Evolutionary conservation across 2,113 vertebrate species (phyloP).

Genomic region (Chauna torquata): DNA sequence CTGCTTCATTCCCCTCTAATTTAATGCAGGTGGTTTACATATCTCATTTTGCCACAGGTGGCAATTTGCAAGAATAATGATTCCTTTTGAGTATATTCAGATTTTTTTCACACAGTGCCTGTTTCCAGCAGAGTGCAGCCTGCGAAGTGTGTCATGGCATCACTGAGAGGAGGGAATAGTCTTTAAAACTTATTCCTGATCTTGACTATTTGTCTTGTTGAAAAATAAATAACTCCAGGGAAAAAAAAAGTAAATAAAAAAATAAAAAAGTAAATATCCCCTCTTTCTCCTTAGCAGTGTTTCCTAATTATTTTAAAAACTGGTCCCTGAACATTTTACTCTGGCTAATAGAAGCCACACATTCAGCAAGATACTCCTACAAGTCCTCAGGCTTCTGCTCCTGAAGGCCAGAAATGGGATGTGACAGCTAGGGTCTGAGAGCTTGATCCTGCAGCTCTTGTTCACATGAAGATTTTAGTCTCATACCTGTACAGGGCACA

Average conservation of each 20-base stretch:
- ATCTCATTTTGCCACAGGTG: neutral
- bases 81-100: accelerated
- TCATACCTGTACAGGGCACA: neutral
- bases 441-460: neutral
- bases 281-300: neutral
- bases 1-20: neutral
- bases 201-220: neutral
- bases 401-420: neutral
- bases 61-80: neutral
- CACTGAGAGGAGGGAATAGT: neutral
- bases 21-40: neutral
- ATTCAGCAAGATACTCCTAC: neutral
- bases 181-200: neutral
- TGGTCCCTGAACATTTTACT: neutral
- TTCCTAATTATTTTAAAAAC: neutral
- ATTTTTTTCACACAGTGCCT: neutral
- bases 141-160: accelerated
- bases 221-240: neutral
- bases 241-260: neutral
- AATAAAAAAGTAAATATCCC: neutral
- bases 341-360: neutral
- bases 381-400: neutral
- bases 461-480: neutral
- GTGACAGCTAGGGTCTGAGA: neutral
- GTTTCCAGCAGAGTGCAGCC: neutral